Evolutionary conservation across 2,888 invertebrate species (phyloP), one percentile per base, ranked within the genome.

Genomic region (Ichneumoninae sp.): DNA sequence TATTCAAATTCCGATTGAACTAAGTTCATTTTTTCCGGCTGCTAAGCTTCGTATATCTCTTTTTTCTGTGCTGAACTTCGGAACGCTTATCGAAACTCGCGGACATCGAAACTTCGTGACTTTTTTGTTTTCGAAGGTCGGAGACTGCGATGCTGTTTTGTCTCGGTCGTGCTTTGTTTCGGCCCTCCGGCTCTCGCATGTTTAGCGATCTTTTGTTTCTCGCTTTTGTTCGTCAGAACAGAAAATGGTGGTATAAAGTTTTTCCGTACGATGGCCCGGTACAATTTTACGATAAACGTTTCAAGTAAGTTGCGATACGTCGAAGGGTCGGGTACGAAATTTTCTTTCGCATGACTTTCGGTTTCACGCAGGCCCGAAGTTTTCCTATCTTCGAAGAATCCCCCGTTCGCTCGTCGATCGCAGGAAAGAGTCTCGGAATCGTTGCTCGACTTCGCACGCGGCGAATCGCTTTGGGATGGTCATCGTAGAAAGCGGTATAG

Each of bases 1-100:
- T 63, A 75, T 75, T 75, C 33, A 50, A 75, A 75, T 65, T 47
- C 22, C 19, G 63, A 63, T 50, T 75, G 74, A 75, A 75, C 74
- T 65, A 50, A 33, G 63, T 30, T 63, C 47, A n/a, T 19, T 75
- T 75, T 33, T 30, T 40, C 33, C 50, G 33, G 19, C 47, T 22
- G 22, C 10, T 22, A 1, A 4, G 54, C 1, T 54, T 52, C 52
- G 1, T 52, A 26, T 22, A 22, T 73, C 60, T 1, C 26, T 33
- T 16, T 22, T 65, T 47, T 7, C 22, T 22, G 40, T 65, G 8
- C 30, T n/a, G 44, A 44, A 63, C 36, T 44, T 63, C 16, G 36
- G 16, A 36, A 7, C 6, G 26, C 6, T 44, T 68, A 13, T 50
- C 33, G 1, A 63, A 33, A 65, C 47, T 63, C 33, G 50, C 13